Evolutionary conservation across 2,113 vertebrate species (phyloP), one percentile per base, ranked within the genome.

Genomic region (Baryphthengus martii): DNA sequence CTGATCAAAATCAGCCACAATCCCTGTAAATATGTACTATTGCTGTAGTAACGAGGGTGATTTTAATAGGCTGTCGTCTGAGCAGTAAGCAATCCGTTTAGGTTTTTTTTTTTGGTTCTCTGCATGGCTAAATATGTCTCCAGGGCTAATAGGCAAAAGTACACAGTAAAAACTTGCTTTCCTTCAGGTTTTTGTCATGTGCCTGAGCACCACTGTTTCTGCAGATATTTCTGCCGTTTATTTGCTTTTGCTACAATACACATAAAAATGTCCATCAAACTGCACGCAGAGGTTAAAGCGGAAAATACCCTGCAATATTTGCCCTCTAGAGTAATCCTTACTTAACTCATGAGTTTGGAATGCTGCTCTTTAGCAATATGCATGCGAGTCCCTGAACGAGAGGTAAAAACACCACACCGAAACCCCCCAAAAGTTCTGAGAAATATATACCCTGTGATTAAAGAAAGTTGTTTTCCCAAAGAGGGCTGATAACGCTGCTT

Each of bases 11-110:
- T 93, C 74, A 73, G n/a, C 62, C 71, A 24, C 52, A 85, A 94
- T 94, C 86, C 95, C 81, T 89, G 80, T 82, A 90, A 97, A 87
- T 89, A 74, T 70, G 73, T 91, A 73, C 75, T 92, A 74, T 35
- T 92, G 75, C 81, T 90, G 81, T 68, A 71, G 78, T 74, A 91
- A 89, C 39, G 13, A 91, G 90, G 94, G 61, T 2, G 20, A 82
- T 59, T 97, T 97, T 91, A 97, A 96, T 73, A 88, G 92, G 85
- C 78, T 91, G 81, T 53, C 0, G 14, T 66, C 85, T 88, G 84
- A 88, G 91, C 90, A 90, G 88, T 78, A 89, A 96, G 89, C 95
- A 93, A 85, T 88, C 7, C 5, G 58, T 75, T 94, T 90, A 81
- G 49, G 17, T 67, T 1, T 40, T 75, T 58, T 55, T 53, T 40